These are phyloP conservation scores for Mesochorus sp. DNA, from an alignment of 2,888 invertebrate species.

Conservation along the genomic window DNA sequence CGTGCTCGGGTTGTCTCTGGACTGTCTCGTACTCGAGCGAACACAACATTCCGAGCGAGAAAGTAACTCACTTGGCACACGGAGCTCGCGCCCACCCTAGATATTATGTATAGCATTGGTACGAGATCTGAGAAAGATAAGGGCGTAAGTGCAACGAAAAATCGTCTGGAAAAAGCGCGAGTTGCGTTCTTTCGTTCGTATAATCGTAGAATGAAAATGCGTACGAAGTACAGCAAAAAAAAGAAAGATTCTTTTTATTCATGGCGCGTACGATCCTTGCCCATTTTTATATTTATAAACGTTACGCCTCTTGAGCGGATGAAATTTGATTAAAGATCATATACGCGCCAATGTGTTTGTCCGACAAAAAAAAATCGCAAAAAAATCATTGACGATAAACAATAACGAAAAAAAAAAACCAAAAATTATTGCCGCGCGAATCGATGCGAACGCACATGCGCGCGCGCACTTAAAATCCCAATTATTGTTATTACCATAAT, in stretches of 20 bases:
- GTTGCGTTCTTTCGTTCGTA: neutral
- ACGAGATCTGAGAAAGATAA: neutral
- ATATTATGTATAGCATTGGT: too few species aligned
- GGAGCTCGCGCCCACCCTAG: constrained; percentile 51
- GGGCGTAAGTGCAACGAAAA: neutral
- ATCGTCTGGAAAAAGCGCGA: neutral
- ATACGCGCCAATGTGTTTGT: neutral
- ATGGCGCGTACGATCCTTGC: constrained; percentile 42
- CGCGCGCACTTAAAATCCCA: neutral
- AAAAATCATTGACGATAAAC: neutral
- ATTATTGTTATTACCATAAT: neutral
- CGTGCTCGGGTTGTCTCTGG: constrained; percentile 18
- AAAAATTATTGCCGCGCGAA: too few species aligned
- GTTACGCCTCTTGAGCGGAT: constrained; percentile 17
- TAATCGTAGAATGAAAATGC: too few species aligned
- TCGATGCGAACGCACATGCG: neutral
- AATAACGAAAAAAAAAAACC: too few species aligned
- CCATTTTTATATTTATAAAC: constrained; percentile 37
- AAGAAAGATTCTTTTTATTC: neutral
- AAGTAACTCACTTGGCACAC: constrained; percentile 70
- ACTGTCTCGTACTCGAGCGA: constrained; percentile 11
- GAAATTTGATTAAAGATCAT: neutral
- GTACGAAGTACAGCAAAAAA: neutral
- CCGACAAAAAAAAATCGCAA: neutral
- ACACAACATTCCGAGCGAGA: constrained; percentile 74